phyloP scores from a whole-genome alignment of 2,888 invertebrate genomes.

The Scaptomyza flava region DNA sequence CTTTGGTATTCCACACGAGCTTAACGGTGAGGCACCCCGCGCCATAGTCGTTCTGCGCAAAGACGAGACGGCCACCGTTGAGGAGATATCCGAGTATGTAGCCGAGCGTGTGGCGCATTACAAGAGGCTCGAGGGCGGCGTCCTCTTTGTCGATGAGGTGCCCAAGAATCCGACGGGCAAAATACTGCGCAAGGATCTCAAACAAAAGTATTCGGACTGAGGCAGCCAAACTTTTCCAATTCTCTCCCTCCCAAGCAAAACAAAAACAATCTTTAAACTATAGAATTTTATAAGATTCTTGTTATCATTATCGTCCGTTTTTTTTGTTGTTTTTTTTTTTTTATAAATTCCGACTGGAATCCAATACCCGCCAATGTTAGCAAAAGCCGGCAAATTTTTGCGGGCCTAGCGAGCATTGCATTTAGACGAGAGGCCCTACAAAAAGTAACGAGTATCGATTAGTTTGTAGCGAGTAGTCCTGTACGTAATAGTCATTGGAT shows the following conservation, averaged over 20 bases:
- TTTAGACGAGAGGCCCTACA: constrained; percentile 38
- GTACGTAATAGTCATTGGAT: constrained; percentile 49
- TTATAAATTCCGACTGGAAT: background rate
- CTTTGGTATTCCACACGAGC: constrained; percentile 89
- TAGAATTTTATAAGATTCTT: background rate
- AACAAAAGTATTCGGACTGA: constrained; percentile 83
- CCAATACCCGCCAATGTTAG: constrained; percentile 13
- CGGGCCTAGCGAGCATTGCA: constrained; percentile 40
- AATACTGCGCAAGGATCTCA: constrained; percentile 88
- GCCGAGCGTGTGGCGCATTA: constrained; percentile 89
- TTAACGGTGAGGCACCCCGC: constrained; percentile 90
- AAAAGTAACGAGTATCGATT: constrained; percentile 19
- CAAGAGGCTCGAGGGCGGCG: constrained; percentile 89
- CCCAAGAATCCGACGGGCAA: constrained; percentile 92
- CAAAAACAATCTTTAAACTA: background rate
- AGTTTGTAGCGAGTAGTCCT: constrained; percentile 29
- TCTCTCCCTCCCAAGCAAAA: background rate
- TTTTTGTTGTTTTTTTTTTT: constrained; percentile 9
- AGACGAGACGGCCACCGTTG: constrained; percentile 84
- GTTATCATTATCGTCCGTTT: constrained; percentile 11
- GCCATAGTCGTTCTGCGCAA: constrained; percentile 89
- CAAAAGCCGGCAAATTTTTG: constrained; percentile 5
- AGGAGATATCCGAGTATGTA: constrained; percentile 87
- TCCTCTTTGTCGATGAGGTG: constrained; percentile 88
- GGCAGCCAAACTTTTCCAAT: constrained; percentile 8